phyloP scores from a whole-genome alignment of 1,140 invertebrate species.

The Monochamus saltuarius region DNA sequence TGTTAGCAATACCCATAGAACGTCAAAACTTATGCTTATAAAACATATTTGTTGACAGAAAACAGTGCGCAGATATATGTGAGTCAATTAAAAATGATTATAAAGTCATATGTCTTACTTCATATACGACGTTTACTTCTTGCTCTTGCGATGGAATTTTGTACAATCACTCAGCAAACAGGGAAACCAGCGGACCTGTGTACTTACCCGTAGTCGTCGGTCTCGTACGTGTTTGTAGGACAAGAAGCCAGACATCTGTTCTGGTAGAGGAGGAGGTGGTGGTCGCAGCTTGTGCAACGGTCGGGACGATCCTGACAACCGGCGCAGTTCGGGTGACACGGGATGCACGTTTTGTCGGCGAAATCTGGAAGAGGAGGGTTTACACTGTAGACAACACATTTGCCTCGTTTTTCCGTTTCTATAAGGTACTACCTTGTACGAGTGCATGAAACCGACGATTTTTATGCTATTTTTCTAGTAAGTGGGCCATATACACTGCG shows the following conservation, averaged over 20 bases:
- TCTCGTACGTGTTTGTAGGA: slow-evolving; percentile 77
- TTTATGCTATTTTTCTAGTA: too few species aligned
- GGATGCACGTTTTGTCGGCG: slow-evolving; percentile 71
- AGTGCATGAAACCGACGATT: too few species aligned
- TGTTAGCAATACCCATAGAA: too few species aligned
- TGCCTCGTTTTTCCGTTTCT: too few species aligned
- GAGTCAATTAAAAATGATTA: too few species aligned
- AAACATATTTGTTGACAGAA: too few species aligned
- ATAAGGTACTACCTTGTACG: too few species aligned
- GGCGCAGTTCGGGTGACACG: slow-evolving; percentile 77
- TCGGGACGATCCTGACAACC: slow-evolving; percentile 79
- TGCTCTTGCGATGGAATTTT: not conserved
- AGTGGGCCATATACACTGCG: too few species aligned
- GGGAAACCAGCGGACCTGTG: not conserved
- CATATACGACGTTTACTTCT: too few species aligned
- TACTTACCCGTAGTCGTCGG: slow-evolving; percentile 73
- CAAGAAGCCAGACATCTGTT: slow-evolving; percentile 80
- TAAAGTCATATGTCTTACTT: too few species aligned
- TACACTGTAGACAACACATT: not conserved
- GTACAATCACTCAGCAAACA: not conserved
- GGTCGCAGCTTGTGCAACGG: slow-evolving; percentile 79
- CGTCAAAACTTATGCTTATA: too few species aligned
- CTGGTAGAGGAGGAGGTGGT: slow-evolving; percentile 77
- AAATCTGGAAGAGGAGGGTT: slow-evolving; percentile 56
- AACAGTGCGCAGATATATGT: too few species aligned